These are phyloP conservation scores for Molossus alvarezi DNA, from an alignment of 2,797 vertebrate genomes.

Conservation along the genomic window DNA sequence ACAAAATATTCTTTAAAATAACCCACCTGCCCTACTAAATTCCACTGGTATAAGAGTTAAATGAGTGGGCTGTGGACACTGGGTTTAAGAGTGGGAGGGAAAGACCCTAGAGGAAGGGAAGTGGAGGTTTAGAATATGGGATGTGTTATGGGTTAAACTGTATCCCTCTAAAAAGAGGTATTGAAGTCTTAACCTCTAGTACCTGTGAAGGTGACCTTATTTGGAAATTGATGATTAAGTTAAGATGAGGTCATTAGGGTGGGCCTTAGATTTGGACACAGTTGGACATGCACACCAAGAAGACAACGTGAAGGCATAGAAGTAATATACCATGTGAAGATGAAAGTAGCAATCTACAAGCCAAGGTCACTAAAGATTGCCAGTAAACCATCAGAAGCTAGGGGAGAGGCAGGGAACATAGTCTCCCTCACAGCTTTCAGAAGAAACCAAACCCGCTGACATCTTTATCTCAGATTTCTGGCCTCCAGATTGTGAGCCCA, in stretches of 20 bases:
- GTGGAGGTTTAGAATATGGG: not conserved
- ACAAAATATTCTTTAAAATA: conserved; percentile 33
- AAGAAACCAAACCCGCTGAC: not conserved
- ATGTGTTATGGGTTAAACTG: not conserved
- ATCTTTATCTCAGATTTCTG: not conserved
- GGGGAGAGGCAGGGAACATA: not conserved
- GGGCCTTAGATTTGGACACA: not conserved
- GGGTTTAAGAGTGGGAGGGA: not conserved
- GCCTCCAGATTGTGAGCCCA: conserved; percentile 15
- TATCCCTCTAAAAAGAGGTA: not conserved
- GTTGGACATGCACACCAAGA: not conserved
- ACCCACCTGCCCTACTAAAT: not conserved
- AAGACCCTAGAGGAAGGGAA: conserved; percentile 19
- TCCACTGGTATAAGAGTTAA: not conserved
- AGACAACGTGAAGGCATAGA: not conserved
- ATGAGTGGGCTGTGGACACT: not conserved
- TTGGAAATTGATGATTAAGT: conserved; percentile 13
- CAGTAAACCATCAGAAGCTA: not conserved
- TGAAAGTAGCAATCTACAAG: not conserved
- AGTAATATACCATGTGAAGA: not conserved
- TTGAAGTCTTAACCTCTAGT: not conserved
- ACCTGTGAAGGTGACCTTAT: conserved; percentile 25
- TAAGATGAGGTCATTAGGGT: not conserved
- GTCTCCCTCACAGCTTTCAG: not conserved
- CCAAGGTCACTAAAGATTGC: not conserved